Evolutionary conservation across 2,888 invertebrate species (phyloP), one percentile per base, ranked within the genome.

Genomic region (Matsumyia berberina): DNA sequence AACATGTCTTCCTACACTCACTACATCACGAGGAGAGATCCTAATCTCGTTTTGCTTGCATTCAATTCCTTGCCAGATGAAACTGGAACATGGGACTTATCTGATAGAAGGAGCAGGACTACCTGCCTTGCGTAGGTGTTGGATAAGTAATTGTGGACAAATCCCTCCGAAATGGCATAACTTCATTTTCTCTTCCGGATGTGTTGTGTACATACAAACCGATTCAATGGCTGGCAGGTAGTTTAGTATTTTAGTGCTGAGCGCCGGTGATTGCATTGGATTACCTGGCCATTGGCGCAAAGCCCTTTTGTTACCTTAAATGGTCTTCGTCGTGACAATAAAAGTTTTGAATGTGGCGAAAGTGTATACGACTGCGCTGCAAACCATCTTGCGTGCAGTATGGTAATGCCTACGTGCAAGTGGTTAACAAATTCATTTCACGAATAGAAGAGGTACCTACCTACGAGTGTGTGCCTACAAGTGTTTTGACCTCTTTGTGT

Each of bases 221-320:
- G 39, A 49, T 58, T 19, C 11, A 8, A 11, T 35, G 31, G 39
- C 24, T 1, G 6, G 2, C 44, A 78, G 53, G 55, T 78, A 57
- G 35, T 33, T 8, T 2, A 9, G 11, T 19, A 33, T 49, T 70
- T 67, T 31, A n/a, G 55, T 44, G 8, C 24, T 58, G 17, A 77
- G 77, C 77, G 77, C 77, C 77, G 62, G 51, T 42, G 12, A 42
- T 53, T 58, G 39, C 29, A 37, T 5, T 33, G 19, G 57, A 37
- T 31, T 57, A n/a, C 46, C 9, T 55, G 24, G 1, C 8, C 12
- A 24, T 62, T 69, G 69, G 67, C 73, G 46, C 51, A 44, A 39
- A 67, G 67, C 67, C 79, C 74, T 74, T 80, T 60, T 67, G 74
- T 74, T 74, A 19, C 73, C 74, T 46, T 67, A 74, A 80, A 69